phyloP scores from a whole-genome alignment of 1,140 invertebrate species.

The Drosophila elegans region DNA sequence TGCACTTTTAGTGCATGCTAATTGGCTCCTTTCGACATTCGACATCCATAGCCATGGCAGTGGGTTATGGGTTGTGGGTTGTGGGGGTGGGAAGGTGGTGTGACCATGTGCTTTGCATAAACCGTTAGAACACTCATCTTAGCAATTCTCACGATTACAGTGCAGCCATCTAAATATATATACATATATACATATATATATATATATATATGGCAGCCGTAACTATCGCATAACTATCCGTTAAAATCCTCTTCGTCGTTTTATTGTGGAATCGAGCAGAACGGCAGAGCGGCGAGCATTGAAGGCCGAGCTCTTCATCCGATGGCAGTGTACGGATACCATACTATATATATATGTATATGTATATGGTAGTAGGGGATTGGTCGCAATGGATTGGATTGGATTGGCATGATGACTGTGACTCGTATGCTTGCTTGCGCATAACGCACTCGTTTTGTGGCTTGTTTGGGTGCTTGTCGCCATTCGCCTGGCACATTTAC shows the following conservation, averaged over 20 bases:
- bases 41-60: background rate
- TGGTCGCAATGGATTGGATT: slow-evolving; percentile 19
- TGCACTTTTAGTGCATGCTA: slow-evolving; percentile 79
- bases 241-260: slow-evolving; percentile 45
- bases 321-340: background rate
- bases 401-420: slow-evolving; percentile 10
- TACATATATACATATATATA: slow-evolving; percentile 66
- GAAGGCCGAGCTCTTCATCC: slow-evolving; percentile 12
- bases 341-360: slow-evolving; percentile 8
- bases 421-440: background rate
- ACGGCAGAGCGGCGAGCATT: slow-evolving; percentile 3
- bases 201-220: slow-evolving; percentile 65
- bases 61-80: background rate
- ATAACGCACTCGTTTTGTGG: slow-evolving; percentile 24
- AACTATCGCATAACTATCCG: slow-evolving; percentile 61
- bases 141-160: slow-evolving; percentile 66
- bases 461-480: slow-evolving; percentile 35
- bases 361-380: slow-evolving; percentile 5
- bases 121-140: slow-evolving; percentile 55
- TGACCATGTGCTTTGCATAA: slow-evolving; percentile 57
- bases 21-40: slow-evolving; percentile 50
- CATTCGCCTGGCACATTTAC: slow-evolving; percentile 49
- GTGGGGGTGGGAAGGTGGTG: background rate
- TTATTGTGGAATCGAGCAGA: slow-evolving; percentile 43
- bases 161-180: slow-evolving; percentile 61